Evolutionary conservation across 2,797 vertebrate genomes (phyloP).

Genomic region (Danio choprae): DNA sequence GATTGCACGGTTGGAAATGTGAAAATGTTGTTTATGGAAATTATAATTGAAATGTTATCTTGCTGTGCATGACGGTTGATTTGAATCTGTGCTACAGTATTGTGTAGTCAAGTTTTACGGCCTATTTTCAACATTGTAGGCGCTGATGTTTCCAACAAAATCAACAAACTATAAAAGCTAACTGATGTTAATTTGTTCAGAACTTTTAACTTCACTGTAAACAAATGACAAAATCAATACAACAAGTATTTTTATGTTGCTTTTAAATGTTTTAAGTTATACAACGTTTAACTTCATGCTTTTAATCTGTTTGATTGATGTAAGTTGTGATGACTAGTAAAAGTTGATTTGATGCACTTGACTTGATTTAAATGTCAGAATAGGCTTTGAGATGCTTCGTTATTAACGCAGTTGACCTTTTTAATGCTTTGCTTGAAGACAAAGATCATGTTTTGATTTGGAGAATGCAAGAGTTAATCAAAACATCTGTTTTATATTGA

Average conservation of each 20-base stretch:
- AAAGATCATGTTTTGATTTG: neutral
- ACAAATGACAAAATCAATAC: too few species aligned
- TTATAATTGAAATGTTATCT: slow-evolving; percentile 9
- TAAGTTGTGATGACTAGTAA: too few species aligned
- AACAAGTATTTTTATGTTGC: too few species aligned
- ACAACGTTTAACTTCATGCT: too few species aligned
- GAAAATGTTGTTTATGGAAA: slow-evolving; percentile 34
- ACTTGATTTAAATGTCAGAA: slow-evolving; percentile 5
- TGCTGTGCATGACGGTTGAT: neutral
- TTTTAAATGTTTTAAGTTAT: too few species aligned
- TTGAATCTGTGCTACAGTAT: neutral
- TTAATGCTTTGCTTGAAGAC: neutral
- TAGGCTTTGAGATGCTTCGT: neutral
- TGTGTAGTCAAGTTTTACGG: neutral
- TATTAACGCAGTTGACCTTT: slow-evolving; percentile 11
- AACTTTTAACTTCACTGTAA: too few species aligned
- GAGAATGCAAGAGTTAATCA: neutral
- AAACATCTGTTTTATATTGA: neutral
- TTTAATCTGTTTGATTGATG: too few species aligned
- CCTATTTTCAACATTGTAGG: neutral
- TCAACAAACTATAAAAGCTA: too few species aligned
- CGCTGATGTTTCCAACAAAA: too few species aligned
- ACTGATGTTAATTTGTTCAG: too few species aligned
- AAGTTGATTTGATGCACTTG: too few species aligned
- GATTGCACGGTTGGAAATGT: slow-evolving; percentile 29